Percentiles rank a stretch among this genome's conserved stretches.
Evolutionary conservation across 2,113 vertebrate genomes (phyloP).

Genomic region (Sialia sialis): DNA sequence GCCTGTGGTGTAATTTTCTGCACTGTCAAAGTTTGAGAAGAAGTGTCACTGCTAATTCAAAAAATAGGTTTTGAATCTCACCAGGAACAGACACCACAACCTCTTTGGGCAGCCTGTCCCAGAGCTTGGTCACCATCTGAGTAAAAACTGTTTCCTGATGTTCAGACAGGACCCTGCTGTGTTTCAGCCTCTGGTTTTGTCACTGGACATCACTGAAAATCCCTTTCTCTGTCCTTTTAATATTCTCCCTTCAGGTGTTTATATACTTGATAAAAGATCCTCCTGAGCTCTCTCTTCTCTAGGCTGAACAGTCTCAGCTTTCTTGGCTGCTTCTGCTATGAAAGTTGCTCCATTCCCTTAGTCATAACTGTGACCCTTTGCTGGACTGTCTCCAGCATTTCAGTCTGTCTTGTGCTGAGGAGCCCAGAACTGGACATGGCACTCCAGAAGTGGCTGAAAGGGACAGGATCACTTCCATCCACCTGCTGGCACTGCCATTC

Average conservation of each 20-base stretch:
- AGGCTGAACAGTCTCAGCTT: not conserved
- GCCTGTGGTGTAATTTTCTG: not conserved
- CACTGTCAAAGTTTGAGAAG: not conserved
- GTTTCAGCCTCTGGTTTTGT: not conserved
- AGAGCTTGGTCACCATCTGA: not conserved
- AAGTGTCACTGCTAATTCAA: not conserved
- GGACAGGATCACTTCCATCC: not conserved
- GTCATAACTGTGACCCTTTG: not conserved
- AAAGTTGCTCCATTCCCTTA: not conserved
- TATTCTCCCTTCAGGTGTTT: not conserved
- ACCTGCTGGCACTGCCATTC: not conserved
- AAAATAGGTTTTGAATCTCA: not conserved
- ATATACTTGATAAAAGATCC: not conserved
- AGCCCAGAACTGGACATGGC: not conserved
- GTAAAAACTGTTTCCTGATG: not conserved
- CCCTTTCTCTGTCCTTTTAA: fast-evolving
- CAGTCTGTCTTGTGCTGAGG: not conserved
- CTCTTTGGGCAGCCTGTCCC: not conserved
- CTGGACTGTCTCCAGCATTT: not conserved
- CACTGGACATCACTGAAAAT: not conserved
- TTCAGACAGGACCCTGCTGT: not conserved
- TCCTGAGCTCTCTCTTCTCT: not conserved
- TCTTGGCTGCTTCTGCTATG: fast-evolving
- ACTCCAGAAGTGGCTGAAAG: not conserved
- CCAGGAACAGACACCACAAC: not conserved